Evolutionary conservation across 2,888 invertebrate species (phyloP).

Genomic region (Erebia ligea): DNA sequence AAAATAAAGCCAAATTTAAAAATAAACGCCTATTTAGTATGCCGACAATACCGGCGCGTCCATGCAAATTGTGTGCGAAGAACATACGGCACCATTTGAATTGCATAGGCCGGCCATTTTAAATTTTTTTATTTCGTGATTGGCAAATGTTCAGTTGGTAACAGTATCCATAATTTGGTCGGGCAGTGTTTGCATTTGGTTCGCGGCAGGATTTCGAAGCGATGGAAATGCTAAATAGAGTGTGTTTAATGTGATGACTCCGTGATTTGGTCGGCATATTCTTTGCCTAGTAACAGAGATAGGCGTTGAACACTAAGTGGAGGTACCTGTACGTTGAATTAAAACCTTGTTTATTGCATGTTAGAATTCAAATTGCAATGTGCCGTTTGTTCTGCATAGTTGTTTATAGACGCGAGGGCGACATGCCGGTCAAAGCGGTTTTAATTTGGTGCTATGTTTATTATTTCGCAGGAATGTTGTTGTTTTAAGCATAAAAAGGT

Average conservation of each 20-base stretch:
- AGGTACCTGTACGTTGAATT: conserved; percentile 2
- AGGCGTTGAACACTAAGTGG: conserved; percentile 15
- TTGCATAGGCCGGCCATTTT: conserved; percentile 48
- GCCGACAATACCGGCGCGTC: conserved; percentile 54
- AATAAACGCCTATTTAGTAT: conserved; percentile 61
- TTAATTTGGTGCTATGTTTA: conserved; percentile 42
- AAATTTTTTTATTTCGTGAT: conserved; percentile 44
- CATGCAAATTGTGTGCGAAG: conserved; percentile 61
- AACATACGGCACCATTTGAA: conserved; percentile 49
- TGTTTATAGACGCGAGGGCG: conserved; percentile 52
- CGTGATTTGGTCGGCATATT: conserved; percentile 46
- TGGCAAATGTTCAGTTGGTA: conserved; percentile 34
- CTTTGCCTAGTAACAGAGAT: conserved; percentile 53
- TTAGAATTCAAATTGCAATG: conserved; percentile 21
- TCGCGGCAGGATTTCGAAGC: conserved; percentile 40
- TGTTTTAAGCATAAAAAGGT: conserved; percentile 7
- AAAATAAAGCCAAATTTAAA: conserved; percentile 51
- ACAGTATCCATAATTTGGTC: conserved; percentile 45
- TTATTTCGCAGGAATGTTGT: conserved; percentile 39
- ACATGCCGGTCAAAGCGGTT: conserved; percentile 50
- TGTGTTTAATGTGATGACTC: conserved; percentile 30
- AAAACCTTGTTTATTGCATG: conserved; percentile 3
- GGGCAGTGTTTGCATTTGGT: conserved; percentile 44
- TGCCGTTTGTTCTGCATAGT: conserved; percentile 22
- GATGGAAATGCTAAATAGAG: conserved; percentile 6